Conservation (phyloP, 2,113 vertebrate genomes). For the Boleophthalmus pectinirostris region DNA sequence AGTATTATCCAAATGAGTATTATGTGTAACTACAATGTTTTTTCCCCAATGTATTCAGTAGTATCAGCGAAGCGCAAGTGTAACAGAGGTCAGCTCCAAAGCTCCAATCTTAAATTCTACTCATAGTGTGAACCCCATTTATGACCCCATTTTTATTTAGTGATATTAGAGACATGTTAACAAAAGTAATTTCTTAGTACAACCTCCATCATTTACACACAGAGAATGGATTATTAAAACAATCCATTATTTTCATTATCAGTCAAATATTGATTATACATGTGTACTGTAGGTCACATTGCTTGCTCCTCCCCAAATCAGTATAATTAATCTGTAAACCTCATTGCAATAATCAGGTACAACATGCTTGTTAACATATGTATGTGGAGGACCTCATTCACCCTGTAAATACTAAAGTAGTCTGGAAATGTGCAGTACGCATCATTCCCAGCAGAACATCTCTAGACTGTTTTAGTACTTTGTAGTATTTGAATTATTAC, state of each 20-base stretch:
- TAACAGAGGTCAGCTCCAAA: constrained; percentile 56
- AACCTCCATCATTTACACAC: constrained; percentile 2
- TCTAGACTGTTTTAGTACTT: neutral
- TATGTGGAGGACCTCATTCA: neutral
- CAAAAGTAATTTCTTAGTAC: constrained; percentile 1
- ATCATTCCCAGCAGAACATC: neutral
- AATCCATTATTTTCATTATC: constrained; percentile 3
- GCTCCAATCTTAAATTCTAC: constrained; percentile 13
- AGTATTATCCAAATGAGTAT: neutral
- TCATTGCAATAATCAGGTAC: neutral
- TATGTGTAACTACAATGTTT: constrained; percentile 6
- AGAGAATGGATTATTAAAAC: constrained; percentile 2
- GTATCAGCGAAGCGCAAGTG: constrained; percentile 47
- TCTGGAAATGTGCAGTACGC: neutral
- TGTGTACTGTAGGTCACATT: neutral
- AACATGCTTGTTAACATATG: neutral
- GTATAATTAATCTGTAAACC: neutral
- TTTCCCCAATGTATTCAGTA: constrained; percentile 42
- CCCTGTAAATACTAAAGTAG: neutral
- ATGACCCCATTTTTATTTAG: constrained; percentile 13
- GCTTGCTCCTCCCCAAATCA: constrained; percentile 7
- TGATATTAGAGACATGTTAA: constrained; percentile 16
- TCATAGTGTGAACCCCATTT: constrained; percentile 32
- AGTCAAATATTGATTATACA: neutral
- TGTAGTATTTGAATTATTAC: neutral